Base-by-base conservation (phyloP, 2,888 invertebrate species). In the Tenthredo notha region DNA sequence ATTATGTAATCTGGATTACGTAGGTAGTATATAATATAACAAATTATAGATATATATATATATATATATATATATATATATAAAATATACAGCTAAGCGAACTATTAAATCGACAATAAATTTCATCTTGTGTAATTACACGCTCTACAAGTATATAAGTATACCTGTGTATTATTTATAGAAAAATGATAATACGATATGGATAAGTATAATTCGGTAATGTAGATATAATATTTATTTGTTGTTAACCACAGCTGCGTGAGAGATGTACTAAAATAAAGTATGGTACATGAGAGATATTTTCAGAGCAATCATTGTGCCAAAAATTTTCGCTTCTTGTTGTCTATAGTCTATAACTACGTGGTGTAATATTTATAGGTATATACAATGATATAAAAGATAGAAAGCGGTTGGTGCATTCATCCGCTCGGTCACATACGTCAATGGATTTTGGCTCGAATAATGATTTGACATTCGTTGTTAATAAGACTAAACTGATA, bases 401-500 rank as follows among this genome's bases (percentile, higher is more conserved):
- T 25, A 54, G n/a, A 54, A 54, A 54, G 54, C n/a, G 7, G 21
- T 67, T 33, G 33, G 15, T 67, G 33, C 29, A 67, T 67, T 9
- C 29, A 25, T 29, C 25, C 29, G 3, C 65, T 15, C 65, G 29
- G 9, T 9, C 65, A 6, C 25, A 33, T 67, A 67, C 67, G 67
- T 67, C 67, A 67, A 67, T 67, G 33, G 33, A 67, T 67, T 67
- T 67, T 67, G 67, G 67, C 67, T 33, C 67, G 33, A 18, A 67
- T 0, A 67, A 33, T 67, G 29, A 67, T 67, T 67, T 33, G 67
- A 67, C 33, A 67, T 33, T 67, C 33, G 33, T 67, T 6, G 67
- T 67, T 67, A 67, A 33, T 67, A 25, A 67, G 15, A 67, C 67
- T 67, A 4, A 33, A 67, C 6, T 33, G 67, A 33, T 67, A 67